Percentiles rank a stretch among this genome's conserved stretches.
Evolutionary conservation across 2,113 vertebrate genomes (phyloP).

Genomic region (Sciurus niger): DNA sequence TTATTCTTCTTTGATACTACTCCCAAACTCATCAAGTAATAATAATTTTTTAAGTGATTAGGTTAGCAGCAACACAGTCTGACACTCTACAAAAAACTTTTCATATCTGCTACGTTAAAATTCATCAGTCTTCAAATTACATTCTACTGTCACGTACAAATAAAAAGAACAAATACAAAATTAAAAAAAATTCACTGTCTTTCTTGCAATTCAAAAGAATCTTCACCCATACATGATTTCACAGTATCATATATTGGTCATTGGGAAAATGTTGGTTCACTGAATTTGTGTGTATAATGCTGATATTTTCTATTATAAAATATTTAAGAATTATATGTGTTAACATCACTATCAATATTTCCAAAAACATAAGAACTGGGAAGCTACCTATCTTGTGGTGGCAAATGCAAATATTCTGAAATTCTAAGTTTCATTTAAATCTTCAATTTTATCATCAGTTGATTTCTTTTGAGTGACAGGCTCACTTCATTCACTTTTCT

Average conservation of each 20-base stretch:
- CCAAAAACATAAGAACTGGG: constrained; percentile 28
- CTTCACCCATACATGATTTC: background rate
- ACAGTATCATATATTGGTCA: background rate
- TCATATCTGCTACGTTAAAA: background rate
- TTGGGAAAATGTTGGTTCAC: background rate
- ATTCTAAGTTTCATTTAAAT: constrained; percentile 53
- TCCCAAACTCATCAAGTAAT: constrained; percentile 3
- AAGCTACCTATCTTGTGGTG: background rate
- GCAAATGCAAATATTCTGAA: background rate
- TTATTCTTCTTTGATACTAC: constrained; percentile 52
- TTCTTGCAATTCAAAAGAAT: constrained; percentile 15
- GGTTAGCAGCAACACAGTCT: background rate
- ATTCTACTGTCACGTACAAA: too few relatives aligned
- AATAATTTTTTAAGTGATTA: constrained; percentile 24
- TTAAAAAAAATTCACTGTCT: background rate
- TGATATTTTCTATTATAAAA: constrained; percentile 36
- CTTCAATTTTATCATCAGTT: constrained; percentile 50
- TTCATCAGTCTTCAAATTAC: background rate
- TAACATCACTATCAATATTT: constrained; percentile 18
- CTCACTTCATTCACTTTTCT: constrained; percentile 13
- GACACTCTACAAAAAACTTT: constrained; percentile 1
- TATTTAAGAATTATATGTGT: constrained; percentile 40
- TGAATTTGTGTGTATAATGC: constrained; percentile 23
- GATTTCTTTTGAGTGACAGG: constrained; percentile 6
- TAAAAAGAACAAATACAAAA: too few relatives aligned